Evolutionary conservation across 2,888 invertebrate species (phyloP), one percentile per base, ranked within the genome.

Genomic region (Branchipolynoe longqiensis): DNA sequence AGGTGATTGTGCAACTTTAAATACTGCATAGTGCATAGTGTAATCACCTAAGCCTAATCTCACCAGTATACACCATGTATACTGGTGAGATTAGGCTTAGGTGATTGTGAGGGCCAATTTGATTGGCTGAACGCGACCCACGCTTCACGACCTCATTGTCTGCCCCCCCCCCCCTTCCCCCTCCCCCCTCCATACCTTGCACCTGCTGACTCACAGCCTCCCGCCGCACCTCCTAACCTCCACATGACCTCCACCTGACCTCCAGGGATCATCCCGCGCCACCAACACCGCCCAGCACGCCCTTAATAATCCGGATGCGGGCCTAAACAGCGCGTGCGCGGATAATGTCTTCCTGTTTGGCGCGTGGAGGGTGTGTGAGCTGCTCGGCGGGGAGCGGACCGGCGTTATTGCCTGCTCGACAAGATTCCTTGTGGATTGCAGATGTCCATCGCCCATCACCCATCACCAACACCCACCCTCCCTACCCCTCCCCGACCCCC

Each of bases 311-410:
- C 69, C 69, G 69, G 69, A 69, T 69, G 69, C 38, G 69, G 69
- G 36, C 69, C 36, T 69, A 33, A 69, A 69, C 69, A 69, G 69
- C 69, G 69, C 69, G 69, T 69, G 69, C 69, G 69, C 69, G 18
- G 69, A 69, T 69, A 69, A 69, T 69, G 69, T 69, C 69, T 38
- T 69, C 69, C 69, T 38, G 69, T 69, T n/a, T 22, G 33, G 36
- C 69, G 36, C 69, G 36, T n/a, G 62, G 28, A 4, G 25, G 36
- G 69, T 33, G 62, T 6, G 3, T 8, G 62, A 6, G 69, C 36
- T 33, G 36, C 1, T 33, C 36, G 22, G 3, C 36, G 22, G 1
- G 33, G 36, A 22, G 69, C 3, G 8, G 69, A 36, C 33, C 1
- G 69, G 38, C 69, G 14, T 69, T 69, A 69, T 69, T 69, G 69